These are phyloP conservation scores for Scaptomyza polygonia DNA, from an alignment of 2,888 invertebrate genomes.

Conservation along the genomic window DNA sequence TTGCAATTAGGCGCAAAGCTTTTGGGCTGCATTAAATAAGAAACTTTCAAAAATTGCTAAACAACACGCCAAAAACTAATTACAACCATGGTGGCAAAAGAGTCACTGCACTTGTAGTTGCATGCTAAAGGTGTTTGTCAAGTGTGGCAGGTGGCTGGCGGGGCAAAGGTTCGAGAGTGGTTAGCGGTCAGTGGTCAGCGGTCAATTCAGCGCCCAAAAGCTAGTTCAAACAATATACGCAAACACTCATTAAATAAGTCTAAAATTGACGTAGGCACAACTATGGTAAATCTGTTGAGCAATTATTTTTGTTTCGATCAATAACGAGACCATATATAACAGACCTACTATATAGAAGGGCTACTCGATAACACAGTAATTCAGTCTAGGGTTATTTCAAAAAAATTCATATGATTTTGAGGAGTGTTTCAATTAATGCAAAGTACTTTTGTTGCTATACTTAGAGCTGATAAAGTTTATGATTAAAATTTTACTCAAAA, in stretches of 20 bases:
- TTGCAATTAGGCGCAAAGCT: slow-evolving; percentile 71
- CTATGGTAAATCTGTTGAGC: neutral
- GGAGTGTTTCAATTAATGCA: no score
- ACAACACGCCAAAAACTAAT: slow-evolving; percentile 75
- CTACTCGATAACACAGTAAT: no score
- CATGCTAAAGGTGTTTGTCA: slow-evolving; percentile 36
- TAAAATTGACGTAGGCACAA: neutral
- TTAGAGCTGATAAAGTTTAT: no score
- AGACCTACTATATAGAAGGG: neutral
- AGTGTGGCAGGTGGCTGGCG: neutral
- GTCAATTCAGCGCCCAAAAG: neutral
- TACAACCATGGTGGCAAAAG: slow-evolving; percentile 40
- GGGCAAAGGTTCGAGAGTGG: neutral
- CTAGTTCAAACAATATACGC: slow-evolving; percentile 13
- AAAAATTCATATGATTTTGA: no score
- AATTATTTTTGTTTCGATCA: neutral
- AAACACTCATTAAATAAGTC: neutral
- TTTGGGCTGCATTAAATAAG: slow-evolving; percentile 69
- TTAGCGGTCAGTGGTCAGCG: slow-evolving; percentile 13
- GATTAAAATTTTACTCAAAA: no score
- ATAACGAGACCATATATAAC: neutral
- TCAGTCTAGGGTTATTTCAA: no score
- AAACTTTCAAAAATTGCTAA: slow-evolving; percentile 68
- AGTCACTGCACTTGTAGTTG: slow-evolving; percentile 9
- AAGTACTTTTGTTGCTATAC: no score